A percentile compares a stretch with the other conserved stretches of the same genome.
phyloP scores from a whole-genome alignment of 2,888 invertebrate genomes.

The Xanthorhoe spadicearia region DNA sequence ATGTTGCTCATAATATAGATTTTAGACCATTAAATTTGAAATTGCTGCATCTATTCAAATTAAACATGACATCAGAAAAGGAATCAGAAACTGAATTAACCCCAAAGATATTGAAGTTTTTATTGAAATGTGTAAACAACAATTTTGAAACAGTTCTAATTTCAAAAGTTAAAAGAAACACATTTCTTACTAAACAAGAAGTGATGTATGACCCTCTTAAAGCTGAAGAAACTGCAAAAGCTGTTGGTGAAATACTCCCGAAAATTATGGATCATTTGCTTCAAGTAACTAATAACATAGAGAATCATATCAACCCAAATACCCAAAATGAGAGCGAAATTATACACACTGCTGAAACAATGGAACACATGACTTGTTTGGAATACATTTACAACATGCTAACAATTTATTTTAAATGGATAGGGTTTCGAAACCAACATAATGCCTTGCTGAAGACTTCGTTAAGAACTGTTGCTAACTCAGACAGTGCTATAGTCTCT shows the following conservation, averaged over 20 bases:
- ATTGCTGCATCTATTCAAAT: slow-evolving; percentile 64
- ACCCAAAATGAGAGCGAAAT: slow-evolving; percentile 55
- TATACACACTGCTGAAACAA: slow-evolving; percentile 56
- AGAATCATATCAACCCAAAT: slow-evolving; percentile 51
- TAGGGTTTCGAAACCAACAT: slow-evolving; percentile 83
- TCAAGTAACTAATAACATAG: slow-evolving; percentile 59
- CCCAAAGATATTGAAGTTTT: slow-evolving; percentile 63
- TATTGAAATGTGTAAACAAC: slow-evolving; percentile 64
- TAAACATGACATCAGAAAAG: slow-evolving; percentile 58
- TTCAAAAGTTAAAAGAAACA: slow-evolving; percentile 70
- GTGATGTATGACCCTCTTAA: slow-evolving; percentile 61
- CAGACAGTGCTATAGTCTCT: slow-evolving; percentile 55
- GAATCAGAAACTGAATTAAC: slow-evolving; percentile 59
- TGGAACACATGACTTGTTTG: slow-evolving; percentile 74
- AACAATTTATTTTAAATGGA: slow-evolving; percentile 86
- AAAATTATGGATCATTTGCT: slow-evolving; percentile 66
- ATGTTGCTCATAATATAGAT: slow-evolving; percentile 58
- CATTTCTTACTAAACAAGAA: slow-evolving; percentile 67
- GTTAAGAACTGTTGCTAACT: slow-evolving; percentile 66
- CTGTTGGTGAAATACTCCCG: slow-evolving; percentile 62
- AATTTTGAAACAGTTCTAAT: slow-evolving; percentile 65
- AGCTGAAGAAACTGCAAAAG: slow-evolving; percentile 68
- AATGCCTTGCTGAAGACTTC: slow-evolving; percentile 68
- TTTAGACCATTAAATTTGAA: slow-evolving; percentile 66
- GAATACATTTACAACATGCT: slow-evolving; percentile 83